phyloP scores from a whole-genome alignment of 2,888 invertebrate species.

The Oscheius onirici region DNA sequence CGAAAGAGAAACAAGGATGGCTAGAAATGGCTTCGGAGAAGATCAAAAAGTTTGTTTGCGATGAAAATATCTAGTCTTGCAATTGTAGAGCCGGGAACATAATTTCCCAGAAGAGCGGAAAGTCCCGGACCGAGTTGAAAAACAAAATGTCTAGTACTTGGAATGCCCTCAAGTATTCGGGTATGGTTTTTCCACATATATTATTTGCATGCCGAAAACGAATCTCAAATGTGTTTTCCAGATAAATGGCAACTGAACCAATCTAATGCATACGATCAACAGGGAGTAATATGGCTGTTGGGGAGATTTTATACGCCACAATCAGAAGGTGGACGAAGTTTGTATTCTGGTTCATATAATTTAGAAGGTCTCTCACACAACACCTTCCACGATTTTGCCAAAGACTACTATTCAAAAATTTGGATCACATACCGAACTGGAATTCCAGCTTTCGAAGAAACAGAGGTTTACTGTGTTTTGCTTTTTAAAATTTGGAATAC shows the following conservation, averaged over 20 bases:
- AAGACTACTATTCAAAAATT: slow-evolving; percentile 60
- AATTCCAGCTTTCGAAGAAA: slow-evolving; percentile 47
- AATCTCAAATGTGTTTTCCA: too few relatives aligned
- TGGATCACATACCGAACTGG: slow-evolving; percentile 80
- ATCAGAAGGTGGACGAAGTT: slow-evolving; percentile 5
- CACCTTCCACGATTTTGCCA: slow-evolving; percentile 50
- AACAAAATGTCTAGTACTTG: slow-evolving; percentile 49
- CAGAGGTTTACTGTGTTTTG: slow-evolving; percentile 30
- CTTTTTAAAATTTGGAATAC: slow-evolving; percentile 64
- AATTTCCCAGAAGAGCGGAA: slow-evolving; percentile 14
- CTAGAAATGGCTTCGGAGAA: slow-evolving; percentile 16
- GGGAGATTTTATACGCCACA: slow-evolving; percentile 31
- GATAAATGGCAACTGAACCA: slow-evolving; percentile 51
- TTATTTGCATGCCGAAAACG: too few relatives aligned
- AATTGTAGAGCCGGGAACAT: slow-evolving; percentile 23
- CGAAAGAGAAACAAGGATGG: slow-evolving; percentile 23
- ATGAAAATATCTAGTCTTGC: background rate
- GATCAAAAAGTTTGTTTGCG: slow-evolving; percentile 21
- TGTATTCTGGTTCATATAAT: slow-evolving; percentile 6
- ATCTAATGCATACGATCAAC: slow-evolving; percentile 45
- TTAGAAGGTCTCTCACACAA: slow-evolving; percentile 11
- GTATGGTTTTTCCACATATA: too few relatives aligned
- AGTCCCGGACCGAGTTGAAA: slow-evolving; percentile 35
- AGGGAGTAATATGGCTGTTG: slow-evolving; percentile 41
- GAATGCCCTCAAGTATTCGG: slow-evolving; percentile 56